A percentile compares a stretch with the other conserved stretches of the same genome.
These are phyloP conservation scores for Leptinotarsa peninsularis DNA, from an alignment of 2,888 invertebrate species.

Conservation along the genomic window DNA sequence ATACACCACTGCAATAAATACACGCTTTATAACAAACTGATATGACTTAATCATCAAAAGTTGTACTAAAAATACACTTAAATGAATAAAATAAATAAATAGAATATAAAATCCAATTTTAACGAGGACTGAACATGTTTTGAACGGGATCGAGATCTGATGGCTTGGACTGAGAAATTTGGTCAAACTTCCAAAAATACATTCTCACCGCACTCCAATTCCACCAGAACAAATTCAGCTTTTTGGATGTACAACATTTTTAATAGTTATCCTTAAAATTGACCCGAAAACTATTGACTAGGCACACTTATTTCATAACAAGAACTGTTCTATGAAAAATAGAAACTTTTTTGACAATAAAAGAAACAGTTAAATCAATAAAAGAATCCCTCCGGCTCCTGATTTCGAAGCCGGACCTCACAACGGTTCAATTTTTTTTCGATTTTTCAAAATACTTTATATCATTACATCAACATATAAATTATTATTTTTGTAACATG, in stretches of 20 bases:
- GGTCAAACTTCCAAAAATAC: conserved; percentile 39
- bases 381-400: conserved; percentile 56
- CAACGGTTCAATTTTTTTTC: conserved; percentile 61
- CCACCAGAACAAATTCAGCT: conserved; percentile 32
- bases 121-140: conserved; percentile 50
- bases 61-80: conserved; percentile 62
- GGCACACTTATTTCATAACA: conserved; percentile 75
- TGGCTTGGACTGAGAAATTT: conserved; percentile 25
- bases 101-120: conserved; percentile 58
- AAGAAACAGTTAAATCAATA: conserved; percentile 61
- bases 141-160: conserved; percentile 35
- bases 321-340: conserved; percentile 70
- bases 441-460: conserved; percentile 66
- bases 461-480: conserved; percentile 68
- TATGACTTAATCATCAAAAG: conserved; percentile 67
- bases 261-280: conserved; percentile 60
- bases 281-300: conserved; percentile 76
- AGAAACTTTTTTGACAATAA: conserved; percentile 68
- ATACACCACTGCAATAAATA: conserved; percentile 68
- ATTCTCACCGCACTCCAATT: conserved; percentile 29
- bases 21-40: conserved; percentile 68
- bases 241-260: conserved; percentile 40
- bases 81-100: conserved; percentile 62
- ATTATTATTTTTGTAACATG: conserved; percentile 67
- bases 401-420: conserved; percentile 50